These are phyloP conservation scores for Papilio machaon DNA, from an alignment of 1,140 invertebrate species.

Conservation along the genomic window DNA sequence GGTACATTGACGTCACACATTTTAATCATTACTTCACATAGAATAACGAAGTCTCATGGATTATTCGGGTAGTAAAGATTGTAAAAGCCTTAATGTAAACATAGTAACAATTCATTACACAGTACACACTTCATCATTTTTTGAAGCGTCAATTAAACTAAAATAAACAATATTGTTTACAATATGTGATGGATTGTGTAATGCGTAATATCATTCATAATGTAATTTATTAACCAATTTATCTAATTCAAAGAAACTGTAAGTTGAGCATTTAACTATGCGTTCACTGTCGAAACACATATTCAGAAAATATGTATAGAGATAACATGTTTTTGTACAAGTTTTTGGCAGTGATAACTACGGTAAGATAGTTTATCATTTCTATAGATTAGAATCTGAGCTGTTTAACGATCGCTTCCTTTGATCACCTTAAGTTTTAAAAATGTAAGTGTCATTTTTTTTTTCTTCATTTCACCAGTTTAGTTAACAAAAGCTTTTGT, in stretches of 20 bases:
- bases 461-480: too few species aligned
- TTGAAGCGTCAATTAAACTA: not conserved
- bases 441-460: too few species aligned
- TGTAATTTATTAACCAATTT: not conserved
- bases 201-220: conserved; percentile 1
- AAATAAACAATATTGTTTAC: not conserved
- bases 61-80: not conserved
- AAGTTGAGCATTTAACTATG: not conserved
- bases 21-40: conserved; percentile 1
- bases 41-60: not conserved
- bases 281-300: not conserved
- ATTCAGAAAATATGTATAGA: too few species aligned
- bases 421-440: too few species aligned
- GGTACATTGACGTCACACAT: not conserved
- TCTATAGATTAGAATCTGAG: too few species aligned
- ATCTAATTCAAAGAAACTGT: conserved; percentile 1
- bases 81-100: not conserved
- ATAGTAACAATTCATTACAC: not conserved
- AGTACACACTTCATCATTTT: not conserved
- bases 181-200: not conserved
- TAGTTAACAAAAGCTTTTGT: too few species aligned
- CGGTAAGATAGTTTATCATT: too few species aligned
- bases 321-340: too few species aligned
- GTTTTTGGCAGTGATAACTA: too few species aligned
- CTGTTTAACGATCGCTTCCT: too few species aligned